Conservation (phyloP, 2,888 invertebrate species). For the Plebejus melissa region DNA sequence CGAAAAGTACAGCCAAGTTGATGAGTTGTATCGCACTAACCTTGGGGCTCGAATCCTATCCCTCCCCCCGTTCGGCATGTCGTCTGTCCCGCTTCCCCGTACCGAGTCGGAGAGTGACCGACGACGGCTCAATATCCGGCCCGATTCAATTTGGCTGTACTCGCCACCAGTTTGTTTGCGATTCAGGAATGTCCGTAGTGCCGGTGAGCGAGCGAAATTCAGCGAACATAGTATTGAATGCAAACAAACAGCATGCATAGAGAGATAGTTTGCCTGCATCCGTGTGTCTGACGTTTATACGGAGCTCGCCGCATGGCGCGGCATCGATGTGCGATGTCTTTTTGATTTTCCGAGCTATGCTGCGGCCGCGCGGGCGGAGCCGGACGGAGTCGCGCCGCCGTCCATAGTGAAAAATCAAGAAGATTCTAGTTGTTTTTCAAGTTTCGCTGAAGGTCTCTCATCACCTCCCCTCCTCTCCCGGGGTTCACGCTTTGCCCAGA, state of each 20-base stretch:
- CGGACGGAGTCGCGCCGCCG: conserved; percentile 58
- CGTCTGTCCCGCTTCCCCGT: conserved; percentile 56
- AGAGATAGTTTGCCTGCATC: conserved; percentile 50
- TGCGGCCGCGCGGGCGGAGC: conserved; percentile 43
- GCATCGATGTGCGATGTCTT: conserved; percentile 73
- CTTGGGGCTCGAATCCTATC: conserved; percentile 62
- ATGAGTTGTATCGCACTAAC: conserved; percentile 54
- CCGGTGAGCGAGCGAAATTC: conserved; percentile 73
- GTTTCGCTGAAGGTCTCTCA: conserved; percentile 79
- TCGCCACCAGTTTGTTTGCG: conserved; percentile 62
- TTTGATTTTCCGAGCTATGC: conserved; percentile 67
- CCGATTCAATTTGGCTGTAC: conserved; percentile 70
- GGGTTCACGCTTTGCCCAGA: conserved; percentile 73
- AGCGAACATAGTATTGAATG: conserved; percentile 60
- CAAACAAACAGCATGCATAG: conserved; percentile 40
- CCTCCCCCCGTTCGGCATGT: conserved; percentile 43
- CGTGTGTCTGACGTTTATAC: conserved; percentile 62
- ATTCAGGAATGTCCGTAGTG: conserved; percentile 50
- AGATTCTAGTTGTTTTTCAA: conserved; percentile 53
- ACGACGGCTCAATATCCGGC: conserved; percentile 37
- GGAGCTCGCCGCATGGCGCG: conserved; percentile 63
- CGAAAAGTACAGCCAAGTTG: conserved; percentile 72
- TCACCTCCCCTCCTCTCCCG: conserved; percentile 51
- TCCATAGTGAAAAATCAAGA: conserved; percentile 73
- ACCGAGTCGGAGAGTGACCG: conserved; percentile 27